Evolutionary conservation across 64 coral and sea anemone genomes (phyloP), one percentile per base, ranked within the genome.

Genomic region (Montipora capricornis): DNA sequence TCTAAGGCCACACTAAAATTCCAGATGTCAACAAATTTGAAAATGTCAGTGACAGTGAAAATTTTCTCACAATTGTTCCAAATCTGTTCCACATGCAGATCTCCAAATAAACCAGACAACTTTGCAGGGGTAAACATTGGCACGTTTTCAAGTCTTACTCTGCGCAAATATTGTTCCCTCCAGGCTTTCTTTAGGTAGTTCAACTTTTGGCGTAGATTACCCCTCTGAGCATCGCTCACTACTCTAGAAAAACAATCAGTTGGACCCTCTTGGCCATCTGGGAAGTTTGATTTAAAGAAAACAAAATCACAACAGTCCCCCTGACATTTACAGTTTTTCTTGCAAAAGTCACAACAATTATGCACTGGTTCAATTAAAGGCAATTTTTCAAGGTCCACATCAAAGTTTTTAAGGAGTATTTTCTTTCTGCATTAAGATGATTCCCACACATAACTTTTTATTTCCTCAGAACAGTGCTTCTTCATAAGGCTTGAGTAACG

Each of bases 11-110:
- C 74, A 66, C 49, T 75, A 47, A 17, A 53, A 77, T 74, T 15
- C 91, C 91, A 93, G 47, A 93, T 93, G 52, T 93, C 91, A 76
- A 93, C 91, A 87, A 82, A 93, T 55, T 93, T 87, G 47, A 77
- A 84, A 47, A 66, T 74, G 57, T 93, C 44, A 57, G 68, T 64
- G 53, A 79, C 4, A 44, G 74, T 76, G 24, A 76, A 76, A 76
- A 76, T 48, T 0, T 10, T 76, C 9, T 5, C 20, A 44, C 85
- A 88, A 74, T 88, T 74, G 45, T 52, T 51, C 20, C 49, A 26
- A n/a, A 88, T 75, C 22, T 88, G 85, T 16, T 67, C 55, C 22
- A 88, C 55, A 5, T 88, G 85, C 15, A 24, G 19, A 74, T 74
- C 67, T 74, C 85, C 85, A 75, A 88, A 75, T 70, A 17, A 68